phyloP scores from a whole-genome alignment of 2,797 vertebrate species.

The Esox masquinongy region DNA sequence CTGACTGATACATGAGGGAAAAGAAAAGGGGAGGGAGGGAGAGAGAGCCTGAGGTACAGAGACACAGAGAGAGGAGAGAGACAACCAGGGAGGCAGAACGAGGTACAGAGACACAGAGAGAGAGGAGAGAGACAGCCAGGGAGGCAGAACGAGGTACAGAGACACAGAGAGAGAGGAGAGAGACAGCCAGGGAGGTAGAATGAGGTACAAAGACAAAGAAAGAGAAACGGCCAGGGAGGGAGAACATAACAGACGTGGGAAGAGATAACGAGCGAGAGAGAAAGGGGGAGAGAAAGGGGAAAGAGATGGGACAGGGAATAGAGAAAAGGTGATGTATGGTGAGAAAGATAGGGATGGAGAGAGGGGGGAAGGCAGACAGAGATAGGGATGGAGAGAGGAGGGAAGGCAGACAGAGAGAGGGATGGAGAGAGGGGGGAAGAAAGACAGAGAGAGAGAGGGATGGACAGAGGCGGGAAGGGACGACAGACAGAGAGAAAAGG shows the following conservation, averaged over 20 bases:
- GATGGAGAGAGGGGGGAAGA: too few relatives aligned
- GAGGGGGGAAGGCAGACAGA: too few relatives aligned
- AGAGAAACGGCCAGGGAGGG: background rate
- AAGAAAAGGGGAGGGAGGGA: background rate
- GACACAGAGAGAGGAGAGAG: background rate
- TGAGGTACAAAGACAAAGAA: background rate
- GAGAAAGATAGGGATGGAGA: background rate
- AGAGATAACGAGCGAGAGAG: constrained; percentile 9
- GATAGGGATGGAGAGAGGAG: background rate
- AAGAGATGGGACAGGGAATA: background rate
- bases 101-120: constrained; percentile 9
- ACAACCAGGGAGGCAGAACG: constrained; percentile 18
- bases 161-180: background rate
- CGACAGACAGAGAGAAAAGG: too few relatives aligned
- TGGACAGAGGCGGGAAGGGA: too few relatives aligned
- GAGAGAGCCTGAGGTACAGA: constrained; percentile 1
- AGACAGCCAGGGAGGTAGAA: background rate
- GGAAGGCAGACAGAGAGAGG: too few relatives aligned
- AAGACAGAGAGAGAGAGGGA: too few relatives aligned
- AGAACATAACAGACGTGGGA: too few relatives aligned
- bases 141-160: constrained; percentile 22
- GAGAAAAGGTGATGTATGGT: too few relatives aligned
- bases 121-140: constrained; percentile 13
- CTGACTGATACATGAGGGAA: too few relatives aligned
- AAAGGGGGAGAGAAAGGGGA: background rate